These are phyloP conservation scores for Dynastes grantii DNA, from an alignment of 2,888 invertebrate species.

Conservation along the genomic window DNA sequence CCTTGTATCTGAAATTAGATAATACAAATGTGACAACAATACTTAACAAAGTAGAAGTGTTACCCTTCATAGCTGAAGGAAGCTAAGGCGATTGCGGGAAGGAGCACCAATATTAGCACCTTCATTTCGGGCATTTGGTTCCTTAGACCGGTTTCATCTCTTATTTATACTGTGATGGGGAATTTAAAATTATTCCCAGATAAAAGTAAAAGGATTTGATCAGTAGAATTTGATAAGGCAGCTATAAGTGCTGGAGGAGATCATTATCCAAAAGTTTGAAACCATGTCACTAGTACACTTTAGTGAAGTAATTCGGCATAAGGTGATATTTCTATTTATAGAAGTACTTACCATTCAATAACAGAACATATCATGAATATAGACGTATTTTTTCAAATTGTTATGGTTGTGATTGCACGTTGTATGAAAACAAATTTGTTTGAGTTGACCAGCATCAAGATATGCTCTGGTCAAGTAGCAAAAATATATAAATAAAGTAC, in stretches of 20 bases:
- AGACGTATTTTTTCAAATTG: no score
- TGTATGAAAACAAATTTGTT: no score
- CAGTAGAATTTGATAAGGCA: not conserved
- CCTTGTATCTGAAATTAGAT: conserved; percentile 29
- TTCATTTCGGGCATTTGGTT: conserved; percentile 11
- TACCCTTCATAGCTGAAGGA: conserved; percentile 43
- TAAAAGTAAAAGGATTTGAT: not conserved
- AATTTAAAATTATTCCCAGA: not conserved
- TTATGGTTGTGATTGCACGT: no score
- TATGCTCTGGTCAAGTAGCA: not conserved
- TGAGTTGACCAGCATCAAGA: not conserved
- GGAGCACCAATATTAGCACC: not conserved
- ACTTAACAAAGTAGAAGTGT: not conserved
- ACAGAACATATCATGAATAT: no score
- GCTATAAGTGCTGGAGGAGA: not conserved
- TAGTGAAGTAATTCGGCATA: no score
- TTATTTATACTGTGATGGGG: not conserved
- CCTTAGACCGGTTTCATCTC: not conserved
- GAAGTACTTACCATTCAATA: no score
- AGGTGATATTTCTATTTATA: no score
- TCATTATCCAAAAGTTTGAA: not conserved
- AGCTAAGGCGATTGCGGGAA: conserved; percentile 20
- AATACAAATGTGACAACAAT: not conserved
- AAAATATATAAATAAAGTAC: no score
- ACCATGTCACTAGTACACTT: not conserved